Evolutionary conservation across 2,113 vertebrate genomes (phyloP).

Genomic region (Pleuronectes platessa): DNA sequence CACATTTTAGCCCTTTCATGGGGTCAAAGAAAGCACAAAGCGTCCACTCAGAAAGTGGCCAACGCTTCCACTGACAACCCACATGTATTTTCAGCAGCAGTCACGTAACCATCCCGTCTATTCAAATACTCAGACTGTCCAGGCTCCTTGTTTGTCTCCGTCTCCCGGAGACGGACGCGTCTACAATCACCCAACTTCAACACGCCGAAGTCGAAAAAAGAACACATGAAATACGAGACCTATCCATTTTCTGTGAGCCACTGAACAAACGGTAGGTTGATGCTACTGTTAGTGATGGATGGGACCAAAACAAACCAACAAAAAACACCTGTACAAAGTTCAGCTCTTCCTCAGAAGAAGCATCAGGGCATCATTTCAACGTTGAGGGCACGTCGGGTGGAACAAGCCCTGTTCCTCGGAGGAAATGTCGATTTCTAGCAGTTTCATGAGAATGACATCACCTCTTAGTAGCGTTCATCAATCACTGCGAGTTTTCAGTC

Average conservation of each 20-base stretch:
- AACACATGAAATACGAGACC: slow-evolving; percentile 30
- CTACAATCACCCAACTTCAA: slow-evolving; percentile 64
- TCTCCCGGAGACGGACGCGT: slow-evolving; percentile 36
- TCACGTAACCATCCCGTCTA: slow-evolving; percentile 28
- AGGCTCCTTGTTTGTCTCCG: slow-evolving; percentile 9
- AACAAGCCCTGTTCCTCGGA: slow-evolving; percentile 20
- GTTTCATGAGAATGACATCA: slow-evolving; percentile 18
- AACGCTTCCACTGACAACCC: slow-evolving; percentile 28
- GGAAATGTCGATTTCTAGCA: slow-evolving; percentile 9
- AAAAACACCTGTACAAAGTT: slow-evolving; percentile 68
- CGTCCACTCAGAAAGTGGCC: slow-evolving; percentile 18
- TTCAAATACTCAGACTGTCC: slow-evolving; percentile 2
- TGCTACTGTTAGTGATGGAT: slow-evolving; percentile 66
- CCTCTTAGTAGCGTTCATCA: slow-evolving; percentile 26
- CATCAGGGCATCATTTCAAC: slow-evolving; percentile 29
- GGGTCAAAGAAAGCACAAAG: slow-evolving; percentile 28
- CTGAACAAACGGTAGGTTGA: slow-evolving; percentile 16
- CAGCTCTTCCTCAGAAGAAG: slow-evolving; percentile 47
- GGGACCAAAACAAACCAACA: slow-evolving; percentile 31
- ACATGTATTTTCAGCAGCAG: slow-evolving; percentile 52
- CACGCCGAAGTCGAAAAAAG: slow-evolving; percentile 21
- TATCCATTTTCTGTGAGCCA: slow-evolving; percentile 22
- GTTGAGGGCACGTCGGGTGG: slow-evolving; percentile 42
- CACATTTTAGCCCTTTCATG: slow-evolving; percentile 72
- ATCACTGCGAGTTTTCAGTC: slow-evolving; percentile 8